Evolutionary conservation across 2,888 invertebrate genomes (phyloP).

Genomic region (Epinotia nisella): DNA sequence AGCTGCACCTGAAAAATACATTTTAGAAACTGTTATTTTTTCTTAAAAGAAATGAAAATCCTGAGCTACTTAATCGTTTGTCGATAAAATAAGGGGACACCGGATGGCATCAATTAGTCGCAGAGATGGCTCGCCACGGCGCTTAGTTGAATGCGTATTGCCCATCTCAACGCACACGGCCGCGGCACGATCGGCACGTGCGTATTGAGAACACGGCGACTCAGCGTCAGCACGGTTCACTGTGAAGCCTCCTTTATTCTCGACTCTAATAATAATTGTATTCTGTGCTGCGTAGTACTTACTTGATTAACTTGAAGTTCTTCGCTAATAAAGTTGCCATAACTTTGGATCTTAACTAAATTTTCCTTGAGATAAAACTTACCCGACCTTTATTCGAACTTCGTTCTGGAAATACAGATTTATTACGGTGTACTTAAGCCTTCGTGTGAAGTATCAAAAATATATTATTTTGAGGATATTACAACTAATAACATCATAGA

Average conservation of each 20-base stretch:
- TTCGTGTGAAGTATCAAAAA: not conserved
- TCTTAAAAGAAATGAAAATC: too few species aligned
- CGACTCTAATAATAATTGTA: conserved; percentile 21
- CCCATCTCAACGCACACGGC: too few species aligned
- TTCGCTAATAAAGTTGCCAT: conserved; percentile 34
- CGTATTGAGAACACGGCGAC: too few species aligned
- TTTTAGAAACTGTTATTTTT: too few species aligned
- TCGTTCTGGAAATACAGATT: conserved; percentile 32
- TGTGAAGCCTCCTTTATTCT: not conserved
- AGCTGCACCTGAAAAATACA: too few species aligned
- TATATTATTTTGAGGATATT: not conserved
- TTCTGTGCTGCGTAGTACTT: conserved; percentile 26
- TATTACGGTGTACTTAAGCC: conserved; percentile 13
- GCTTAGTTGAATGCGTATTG: too few species aligned
- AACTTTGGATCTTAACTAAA: conserved; percentile 43
- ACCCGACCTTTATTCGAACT: conserved; percentile 43
- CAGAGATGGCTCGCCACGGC: too few species aligned
- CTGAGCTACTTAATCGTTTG: too few species aligned
- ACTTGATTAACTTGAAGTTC: conserved; percentile 41
- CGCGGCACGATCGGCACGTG: too few species aligned
- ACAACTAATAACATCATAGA: not conserved
- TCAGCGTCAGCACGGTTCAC: too few species aligned
- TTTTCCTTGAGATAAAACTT: conserved; percentile 47
- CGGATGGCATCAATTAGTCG: too few species aligned
- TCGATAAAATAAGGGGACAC: too few species aligned